Evolutionary conservation across 2,113 vertebrate species (phyloP), one percentile per base, ranked within the genome.

Genomic region (Lepus europaeus): DNA sequence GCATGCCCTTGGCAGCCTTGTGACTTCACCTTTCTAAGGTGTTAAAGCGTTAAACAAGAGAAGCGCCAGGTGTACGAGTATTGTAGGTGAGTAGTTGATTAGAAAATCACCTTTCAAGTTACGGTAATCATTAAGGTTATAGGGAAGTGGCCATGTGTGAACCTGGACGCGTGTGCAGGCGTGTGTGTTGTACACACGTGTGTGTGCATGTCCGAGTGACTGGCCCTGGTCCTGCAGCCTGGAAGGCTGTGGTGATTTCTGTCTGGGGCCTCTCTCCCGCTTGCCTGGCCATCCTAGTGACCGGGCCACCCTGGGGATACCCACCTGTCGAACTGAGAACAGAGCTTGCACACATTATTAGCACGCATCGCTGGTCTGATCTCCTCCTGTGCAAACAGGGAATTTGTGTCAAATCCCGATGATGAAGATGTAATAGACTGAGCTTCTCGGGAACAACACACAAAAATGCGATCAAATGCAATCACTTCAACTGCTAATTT

Each of bases 261-360:
- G 2, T 29, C 36, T 39, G 63, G 9, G 11, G 61, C 31, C 13
- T 9, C 49, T 56, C 11, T 22, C 29, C 7, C 1, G 17, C 51
- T 22, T 36, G 25, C 4, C 70, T 39, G 31, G 16, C 31, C 12
- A 1, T 73, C 45, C 39, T 12, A 0, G 3, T 63, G 22, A 16
- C 29, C 45, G 25, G 63, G 25, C 19, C 27, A 23, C 3, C 49
- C 45, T 68, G 27, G 68, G 19, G n/a, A 16, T 4, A 23, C 29
- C 61, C 49, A 31, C 63, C 68, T 33, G 14, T 23, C 59, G 9
- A 29, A 23, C 0, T 27, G 39, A 33, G 6, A 25, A 5, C 5
- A 3, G 25, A 0, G 9, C 17, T 9, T 51, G 70, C 9, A 1
- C 9, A 23, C 27, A 20, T 2, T 81, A 8, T 45, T 31, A 11